A percentile compares a stretch with the other conserved stretches of the same genome.
These are phyloP conservation scores for Melanotaenia maccullochi DNA, from an alignment of 2,797 vertebrate species.

Conservation along the genomic window DNA sequence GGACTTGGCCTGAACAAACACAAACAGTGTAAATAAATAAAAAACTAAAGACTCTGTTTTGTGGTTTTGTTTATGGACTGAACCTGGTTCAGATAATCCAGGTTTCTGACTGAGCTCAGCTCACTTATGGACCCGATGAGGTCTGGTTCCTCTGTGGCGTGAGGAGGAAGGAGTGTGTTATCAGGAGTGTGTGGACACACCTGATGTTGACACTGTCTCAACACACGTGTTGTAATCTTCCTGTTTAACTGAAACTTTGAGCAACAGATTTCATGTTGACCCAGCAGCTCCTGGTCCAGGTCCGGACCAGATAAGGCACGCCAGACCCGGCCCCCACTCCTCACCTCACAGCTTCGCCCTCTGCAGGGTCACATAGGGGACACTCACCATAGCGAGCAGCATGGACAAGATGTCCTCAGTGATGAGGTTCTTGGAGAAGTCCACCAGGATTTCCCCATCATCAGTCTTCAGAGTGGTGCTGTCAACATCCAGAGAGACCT, in stretches of 20 bases:
- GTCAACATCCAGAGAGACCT: slow-evolving; percentile 18
- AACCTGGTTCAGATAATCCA: not conserved
- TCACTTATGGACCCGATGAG: not conserved
- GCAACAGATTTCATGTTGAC: not conserved
- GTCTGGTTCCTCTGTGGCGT: not conserved
- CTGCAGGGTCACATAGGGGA: not conserved
- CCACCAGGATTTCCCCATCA: slow-evolving; percentile 90
- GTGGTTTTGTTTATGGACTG: too few species aligned
- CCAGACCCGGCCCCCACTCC: not conserved
- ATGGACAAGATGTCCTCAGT: slow-evolving; percentile 87
- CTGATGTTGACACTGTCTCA: not conserved
- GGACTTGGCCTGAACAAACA: slow-evolving; percentile 86
- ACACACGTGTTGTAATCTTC: slow-evolving; percentile 35
- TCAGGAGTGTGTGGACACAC: not conserved
- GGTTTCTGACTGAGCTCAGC: not conserved
- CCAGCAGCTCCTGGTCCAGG: too few species aligned
- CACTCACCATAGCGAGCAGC: slow-evolving; percentile 88
- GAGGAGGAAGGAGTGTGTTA: slow-evolving; percentile 20
- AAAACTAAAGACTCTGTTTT: too few species aligned
- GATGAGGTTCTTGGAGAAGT: slow-evolving; percentile 94
- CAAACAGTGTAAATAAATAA: too few species aligned
- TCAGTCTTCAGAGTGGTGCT: slow-evolving; percentile 86
- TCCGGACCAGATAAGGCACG: slow-evolving; percentile 7
- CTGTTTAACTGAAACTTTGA: slow-evolving; percentile 14
- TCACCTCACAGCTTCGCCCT: too few species aligned